These are phyloP conservation scores for Drosophila barbarae DNA, from an alignment of 2,888 invertebrate species.

Conservation along the genomic window DNA sequence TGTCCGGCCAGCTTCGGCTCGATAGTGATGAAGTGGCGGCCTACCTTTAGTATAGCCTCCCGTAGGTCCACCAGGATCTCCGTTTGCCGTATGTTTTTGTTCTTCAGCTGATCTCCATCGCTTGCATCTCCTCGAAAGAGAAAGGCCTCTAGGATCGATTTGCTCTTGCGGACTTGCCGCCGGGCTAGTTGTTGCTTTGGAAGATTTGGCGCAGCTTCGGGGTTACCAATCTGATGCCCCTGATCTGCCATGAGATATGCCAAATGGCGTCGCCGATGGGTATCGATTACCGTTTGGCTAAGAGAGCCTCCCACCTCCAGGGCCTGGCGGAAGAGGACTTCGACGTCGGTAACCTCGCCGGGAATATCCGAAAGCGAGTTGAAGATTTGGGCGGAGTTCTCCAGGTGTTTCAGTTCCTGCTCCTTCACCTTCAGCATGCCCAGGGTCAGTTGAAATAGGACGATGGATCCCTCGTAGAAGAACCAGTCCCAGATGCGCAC, in stretches of 20 bases:
- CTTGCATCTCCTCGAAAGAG: conserved; percentile 87
- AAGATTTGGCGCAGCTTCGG: conserved; percentile 92
- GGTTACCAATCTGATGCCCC: conserved; percentile 94
- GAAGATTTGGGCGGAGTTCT: conserved; percentile 98
- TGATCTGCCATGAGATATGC: conserved; percentile 98
- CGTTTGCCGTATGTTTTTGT: conserved; percentile 98
- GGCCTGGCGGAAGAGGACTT: conserved; percentile 87
- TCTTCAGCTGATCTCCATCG: conserved; percentile 89
- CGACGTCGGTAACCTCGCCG: conserved; percentile 93
- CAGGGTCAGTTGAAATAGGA: conserved; percentile 95
- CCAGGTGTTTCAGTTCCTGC: conserved; percentile 88
- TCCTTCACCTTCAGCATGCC: conserved; percentile 96
- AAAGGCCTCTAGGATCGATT: conserved; percentile 93
- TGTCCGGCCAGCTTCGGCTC: conserved; percentile 92
- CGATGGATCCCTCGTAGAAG: conserved; percentile 96
- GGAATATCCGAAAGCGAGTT: conserved; percentile 98
- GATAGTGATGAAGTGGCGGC: conserved; percentile 95
- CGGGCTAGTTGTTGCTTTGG: conserved; percentile 95
- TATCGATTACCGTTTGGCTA: conserved; percentile 87
- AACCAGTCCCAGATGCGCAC: conserved; percentile 97
- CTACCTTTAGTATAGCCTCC: conserved; percentile 95
- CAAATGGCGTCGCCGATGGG: conserved; percentile 93
- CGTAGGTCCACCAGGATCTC: conserved; percentile 98
- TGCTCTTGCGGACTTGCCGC: conserved; percentile 93
- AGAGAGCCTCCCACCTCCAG: conserved; percentile 89